Percentiles rank a stretch among this genome's conserved stretches.
Evolutionary conservation across 23 tunicate species (phyloP).

Genomic region (Oikopleura dioica): DNA sequence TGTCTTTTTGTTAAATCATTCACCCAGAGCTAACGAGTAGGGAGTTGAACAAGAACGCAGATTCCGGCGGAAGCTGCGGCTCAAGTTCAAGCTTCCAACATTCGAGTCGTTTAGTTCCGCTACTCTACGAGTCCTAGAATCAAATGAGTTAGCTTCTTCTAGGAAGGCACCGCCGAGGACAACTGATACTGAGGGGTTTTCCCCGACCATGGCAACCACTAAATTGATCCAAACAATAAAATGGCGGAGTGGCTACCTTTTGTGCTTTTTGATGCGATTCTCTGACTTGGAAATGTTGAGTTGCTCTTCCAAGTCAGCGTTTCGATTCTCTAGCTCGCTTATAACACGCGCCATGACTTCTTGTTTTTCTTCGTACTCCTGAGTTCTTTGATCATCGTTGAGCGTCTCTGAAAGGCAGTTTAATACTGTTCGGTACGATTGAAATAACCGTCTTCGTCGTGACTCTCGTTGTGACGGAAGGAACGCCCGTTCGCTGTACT

Average conservation of each 20-base stretch:
- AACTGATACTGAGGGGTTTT: too few species aligned
- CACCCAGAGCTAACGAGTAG: constrained; percentile 4
- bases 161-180: too few species aligned
- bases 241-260: background rate
- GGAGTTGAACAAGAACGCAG: constrained; percentile 5
- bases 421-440: too few species aligned
- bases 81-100: background rate
- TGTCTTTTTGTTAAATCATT: too few species aligned
- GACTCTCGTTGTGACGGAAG: too few species aligned
- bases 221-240: background rate
- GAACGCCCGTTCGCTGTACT: too few species aligned
- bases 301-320: background rate
- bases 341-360: constrained; percentile 8
- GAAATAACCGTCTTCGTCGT: too few species aligned
- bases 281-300: background rate
- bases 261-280: too few species aligned
- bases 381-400: too few species aligned
- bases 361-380: constrained; percentile 1
- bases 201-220: too few species aligned
- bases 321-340: background rate
- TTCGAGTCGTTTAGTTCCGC: background rate
- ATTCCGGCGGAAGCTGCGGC: background rate
- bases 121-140: background rate
- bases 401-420: too few species aligned
- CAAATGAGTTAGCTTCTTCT: too few species aligned